A percentile compares a stretch with the other conserved stretches of the same genome.
These are phyloP conservation scores for Phenganax marumi DNA, from an alignment of 92 coral and sea anemone genomes.

Conservation along the genomic window DNA sequence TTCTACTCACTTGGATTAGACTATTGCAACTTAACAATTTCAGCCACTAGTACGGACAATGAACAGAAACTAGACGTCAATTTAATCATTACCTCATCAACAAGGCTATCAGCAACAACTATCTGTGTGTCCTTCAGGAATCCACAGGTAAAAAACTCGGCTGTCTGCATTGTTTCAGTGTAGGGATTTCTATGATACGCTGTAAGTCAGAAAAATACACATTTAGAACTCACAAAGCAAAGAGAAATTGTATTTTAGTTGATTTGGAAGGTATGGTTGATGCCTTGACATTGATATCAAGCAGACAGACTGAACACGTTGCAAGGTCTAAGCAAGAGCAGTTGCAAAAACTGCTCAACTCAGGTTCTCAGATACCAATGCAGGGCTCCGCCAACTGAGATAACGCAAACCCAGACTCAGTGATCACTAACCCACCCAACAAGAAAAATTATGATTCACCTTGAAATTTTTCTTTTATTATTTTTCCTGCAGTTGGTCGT, in stretches of 20 bases:
- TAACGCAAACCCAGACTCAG: background rate
- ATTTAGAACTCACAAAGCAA: background rate
- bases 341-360: no score
- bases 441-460: constrained; percentile 33
- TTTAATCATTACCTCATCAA: constrained; percentile 67
- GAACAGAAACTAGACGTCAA: background rate
- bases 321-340: no score
- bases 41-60: no score
- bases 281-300: no score
- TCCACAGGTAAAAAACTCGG: constrained; percentile 93
- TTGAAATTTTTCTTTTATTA: constrained; percentile 60
- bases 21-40: no score
- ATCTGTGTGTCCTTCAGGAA: constrained; percentile 83
- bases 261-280: background rate
- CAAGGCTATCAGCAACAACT: constrained; percentile 96
- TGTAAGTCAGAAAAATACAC: background rate
- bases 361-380: background rate
- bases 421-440: background rate
- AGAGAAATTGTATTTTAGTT: background rate
- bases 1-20: no score
- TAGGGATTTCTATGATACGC: constrained; percentile 77
- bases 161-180: constrained; percentile 75
- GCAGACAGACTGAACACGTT: no score
- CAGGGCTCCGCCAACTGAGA: background rate
- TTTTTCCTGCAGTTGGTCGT: constrained; percentile 65